phyloP scores from a whole-genome alignment of 2,888 invertebrate species.

The Ommatoiulus sabulosus region DNA sequence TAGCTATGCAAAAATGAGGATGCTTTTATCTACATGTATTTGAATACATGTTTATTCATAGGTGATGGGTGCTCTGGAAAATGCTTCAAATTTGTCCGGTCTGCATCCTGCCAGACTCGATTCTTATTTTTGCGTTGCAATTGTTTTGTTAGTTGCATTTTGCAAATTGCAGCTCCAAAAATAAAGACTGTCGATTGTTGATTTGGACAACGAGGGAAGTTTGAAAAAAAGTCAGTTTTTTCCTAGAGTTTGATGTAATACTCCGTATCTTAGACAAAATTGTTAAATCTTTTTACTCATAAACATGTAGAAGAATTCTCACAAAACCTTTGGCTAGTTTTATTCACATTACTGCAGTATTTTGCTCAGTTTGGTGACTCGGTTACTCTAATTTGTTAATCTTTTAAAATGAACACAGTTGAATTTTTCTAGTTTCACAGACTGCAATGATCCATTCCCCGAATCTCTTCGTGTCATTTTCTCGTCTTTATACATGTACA shows the following conservation, averaged over 20 bases:
- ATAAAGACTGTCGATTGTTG: not conserved
- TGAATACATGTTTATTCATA: not conserved
- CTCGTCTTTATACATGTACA: not conserved
- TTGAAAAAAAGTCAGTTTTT: not conserved
- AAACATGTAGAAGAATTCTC: too few species aligned
- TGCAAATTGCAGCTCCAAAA: not conserved
- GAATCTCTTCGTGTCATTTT: too few species aligned
- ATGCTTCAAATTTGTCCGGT: not conserved
- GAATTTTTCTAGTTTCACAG: not conserved
- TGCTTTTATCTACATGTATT: not conserved
- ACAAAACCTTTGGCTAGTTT: not conserved
- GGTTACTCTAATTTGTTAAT: too few species aligned
- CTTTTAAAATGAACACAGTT: not conserved
- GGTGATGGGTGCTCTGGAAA: not conserved
- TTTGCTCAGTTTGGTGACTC: too few species aligned
- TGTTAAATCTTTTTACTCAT: too few species aligned
- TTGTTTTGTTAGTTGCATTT: not conserved
- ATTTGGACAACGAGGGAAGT: not conserved
- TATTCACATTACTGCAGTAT: too few species aligned
- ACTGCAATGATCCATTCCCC: too few species aligned
- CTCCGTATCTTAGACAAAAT: not conserved
- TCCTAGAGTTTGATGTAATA: not conserved
- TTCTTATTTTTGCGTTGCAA: not conserved
- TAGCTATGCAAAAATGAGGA: not conserved
- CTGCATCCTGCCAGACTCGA: not conserved